Conservation (phyloP, 2,888 invertebrate species). For the Nebria brevicollis region DNA sequence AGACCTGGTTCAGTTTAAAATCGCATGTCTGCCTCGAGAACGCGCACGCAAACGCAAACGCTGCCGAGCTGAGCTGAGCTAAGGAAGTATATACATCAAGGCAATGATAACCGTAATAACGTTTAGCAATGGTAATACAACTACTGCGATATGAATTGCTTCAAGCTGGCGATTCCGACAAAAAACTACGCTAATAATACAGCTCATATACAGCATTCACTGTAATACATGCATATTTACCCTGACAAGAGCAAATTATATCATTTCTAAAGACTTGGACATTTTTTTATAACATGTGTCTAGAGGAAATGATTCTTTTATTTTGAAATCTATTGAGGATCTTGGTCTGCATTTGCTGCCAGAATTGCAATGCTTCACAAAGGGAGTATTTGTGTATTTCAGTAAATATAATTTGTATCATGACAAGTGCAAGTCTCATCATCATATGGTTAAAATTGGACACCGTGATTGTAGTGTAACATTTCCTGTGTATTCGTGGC, state of each 20-base stretch:
- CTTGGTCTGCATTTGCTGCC: no score
- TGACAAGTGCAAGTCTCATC: neutral
- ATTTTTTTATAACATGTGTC: neutral
- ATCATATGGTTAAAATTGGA: constrained; percentile 46
- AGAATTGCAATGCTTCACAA: no score
- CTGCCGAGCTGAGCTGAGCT: constrained; percentile 7
- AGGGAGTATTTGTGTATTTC: neutral
- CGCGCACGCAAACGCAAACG: constrained; percentile 23
- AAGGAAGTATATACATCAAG: constrained; percentile 38
- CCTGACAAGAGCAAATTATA: neutral
- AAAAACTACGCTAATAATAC: neutral
- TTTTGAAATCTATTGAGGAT: no score
- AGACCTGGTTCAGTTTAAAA: neutral
- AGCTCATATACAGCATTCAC: neutral
- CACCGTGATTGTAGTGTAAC: constrained; percentile 24
- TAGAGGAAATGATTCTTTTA: no score
- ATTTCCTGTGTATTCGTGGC: constrained; percentile 29
- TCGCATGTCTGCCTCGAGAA: constrained; percentile 25
- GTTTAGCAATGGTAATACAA: constrained; percentile 37
- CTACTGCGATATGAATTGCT: constrained; percentile 1
- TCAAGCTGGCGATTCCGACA: neutral
- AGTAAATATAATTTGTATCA: neutral
- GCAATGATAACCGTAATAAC: constrained; percentile 44
- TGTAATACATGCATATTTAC: neutral
- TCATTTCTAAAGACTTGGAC: neutral